These are phyloP conservation scores for chimpanzee (Pan troglodytes) DNA, from an alignment of 2,113 vertebrate genomes.

Conservation along the genomic window NHGRI_mPanTro3-v2.1_pri NC_072404.2:105489001-105489500, in stretches of 20 bases:
- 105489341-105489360: neutral
- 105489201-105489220: neutral
- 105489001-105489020: fast-evolving
- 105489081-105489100: neutral
- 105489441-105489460: neutral
- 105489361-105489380: too few species aligned
- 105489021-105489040: neutral
- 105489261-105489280: neutral
- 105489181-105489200: neutral
- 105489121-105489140: neutral
- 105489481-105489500: neutral
- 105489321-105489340: neutral
- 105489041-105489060: neutral
- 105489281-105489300: neutral
- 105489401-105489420: neutral
- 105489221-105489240: neutral
- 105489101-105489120: neutral
- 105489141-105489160: neutral
- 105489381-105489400: neutral
- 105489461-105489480: neutral
- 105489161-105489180: neutral
- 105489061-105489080: neutral
- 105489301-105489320: neutral
- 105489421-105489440: neutral
- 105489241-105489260: neutral